These are phyloP conservation scores for Drosophila pandora DNA, from an alignment of 1,140 invertebrate species.

Conservation along the genomic window DNA sequence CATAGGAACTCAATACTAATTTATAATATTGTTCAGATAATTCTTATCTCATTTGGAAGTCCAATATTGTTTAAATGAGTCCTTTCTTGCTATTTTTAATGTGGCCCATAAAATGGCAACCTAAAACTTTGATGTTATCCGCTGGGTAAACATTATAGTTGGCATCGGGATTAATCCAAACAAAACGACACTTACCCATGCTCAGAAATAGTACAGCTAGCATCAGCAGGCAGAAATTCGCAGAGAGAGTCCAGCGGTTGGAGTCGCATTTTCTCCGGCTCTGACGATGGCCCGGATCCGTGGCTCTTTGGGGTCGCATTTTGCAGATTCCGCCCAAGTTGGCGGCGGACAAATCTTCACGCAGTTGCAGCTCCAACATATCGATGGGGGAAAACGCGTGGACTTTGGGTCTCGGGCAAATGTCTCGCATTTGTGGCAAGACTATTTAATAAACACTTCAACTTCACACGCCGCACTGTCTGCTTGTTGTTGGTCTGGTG, in stretches of 20 bases:
- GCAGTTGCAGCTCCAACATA: constrained; percentile 49
- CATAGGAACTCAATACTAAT: too few species aligned
- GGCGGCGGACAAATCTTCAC: constrained; percentile 45
- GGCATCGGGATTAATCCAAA: constrained; percentile 24
- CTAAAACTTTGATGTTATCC: constrained; percentile 20
- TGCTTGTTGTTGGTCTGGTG: constrained; percentile 22
- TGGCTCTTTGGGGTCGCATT: constrained; percentile 43
- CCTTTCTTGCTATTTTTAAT: background rate
- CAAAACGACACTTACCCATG: constrained; percentile 49
- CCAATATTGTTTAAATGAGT: background rate
- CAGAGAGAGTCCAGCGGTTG: constrained; percentile 24
- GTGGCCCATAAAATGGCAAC: background rate
- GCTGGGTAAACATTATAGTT: constrained; percentile 31
- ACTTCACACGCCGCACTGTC: constrained; percentile 55
- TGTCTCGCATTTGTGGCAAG: constrained; percentile 60
- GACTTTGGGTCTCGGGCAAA: constrained; percentile 18
- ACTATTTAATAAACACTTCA: constrained; percentile 79
- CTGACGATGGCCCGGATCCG: constrained; percentile 27
- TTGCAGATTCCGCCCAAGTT: constrained; percentile 30
- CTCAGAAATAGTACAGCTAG: constrained; percentile 44
- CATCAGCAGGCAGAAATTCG: constrained; percentile 21
- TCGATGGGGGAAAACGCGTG: constrained; percentile 6
- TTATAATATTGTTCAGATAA: too few species aligned
- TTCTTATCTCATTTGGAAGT: too few species aligned
- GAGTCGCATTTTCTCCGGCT: constrained; percentile 24